phyloP scores from a whole-genome alignment of 2,888 invertebrate species.

The Tubiluchus corallicola region DNA sequence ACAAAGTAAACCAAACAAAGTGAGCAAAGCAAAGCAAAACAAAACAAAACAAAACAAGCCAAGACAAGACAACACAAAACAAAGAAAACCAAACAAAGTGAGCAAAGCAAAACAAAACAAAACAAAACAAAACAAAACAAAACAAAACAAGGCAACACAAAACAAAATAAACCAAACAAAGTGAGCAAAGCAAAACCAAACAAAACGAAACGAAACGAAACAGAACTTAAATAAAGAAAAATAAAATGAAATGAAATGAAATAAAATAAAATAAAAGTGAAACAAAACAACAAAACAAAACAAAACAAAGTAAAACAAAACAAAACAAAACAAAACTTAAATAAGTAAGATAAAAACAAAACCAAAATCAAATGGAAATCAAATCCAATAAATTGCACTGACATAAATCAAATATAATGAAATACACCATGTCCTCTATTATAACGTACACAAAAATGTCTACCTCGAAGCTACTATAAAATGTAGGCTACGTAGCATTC shows the following conservation, averaged over 20 bases:
- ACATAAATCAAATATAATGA: too few relatives aligned
- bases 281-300: not conserved
- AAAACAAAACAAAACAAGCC: not conserved
- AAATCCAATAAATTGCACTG: too few relatives aligned
- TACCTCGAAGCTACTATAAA: too few relatives aligned
- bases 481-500: too few relatives aligned
- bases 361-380: not conserved
- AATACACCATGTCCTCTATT: too few relatives aligned
- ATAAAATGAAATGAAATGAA: not conserved
- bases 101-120: not conserved
- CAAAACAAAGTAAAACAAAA: not conserved
- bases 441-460: too few relatives aligned
- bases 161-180: not conserved
- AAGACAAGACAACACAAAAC: not conserved
- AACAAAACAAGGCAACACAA: not conserved
- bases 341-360: slow-evolving; percentile 1
- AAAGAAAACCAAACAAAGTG: not conserved
- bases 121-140: not conserved
- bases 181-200: not conserved
- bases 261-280: not conserved
- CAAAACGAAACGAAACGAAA: not conserved
- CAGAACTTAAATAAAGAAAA: not conserved
- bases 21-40: not conserved
- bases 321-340: not conserved
- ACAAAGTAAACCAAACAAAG: not conserved